A percentile compares a stretch with the other conserved stretches of the same genome.
phyloP scores from a whole-genome alignment of 2,888 invertebrate genomes.

The Oxystoma pomonae region DNA sequence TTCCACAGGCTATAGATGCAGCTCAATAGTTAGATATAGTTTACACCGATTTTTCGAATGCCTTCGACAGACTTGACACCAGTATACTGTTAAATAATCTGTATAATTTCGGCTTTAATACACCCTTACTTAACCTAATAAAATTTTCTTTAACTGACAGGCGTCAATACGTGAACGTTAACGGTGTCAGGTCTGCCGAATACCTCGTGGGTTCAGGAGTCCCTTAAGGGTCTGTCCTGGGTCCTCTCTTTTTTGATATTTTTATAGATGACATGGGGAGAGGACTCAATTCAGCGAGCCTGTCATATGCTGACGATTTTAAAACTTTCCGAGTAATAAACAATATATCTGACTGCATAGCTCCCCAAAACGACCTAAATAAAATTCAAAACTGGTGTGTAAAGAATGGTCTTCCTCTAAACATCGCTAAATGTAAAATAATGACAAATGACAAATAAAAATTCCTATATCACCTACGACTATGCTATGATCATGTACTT shows the following conservation, averaged over 20 bases:
- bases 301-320: background rate
- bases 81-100: constrained; percentile 7
- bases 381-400: background rate
- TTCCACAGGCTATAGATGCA: constrained; percentile 5
- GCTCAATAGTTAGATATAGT: constrained; percentile 9
- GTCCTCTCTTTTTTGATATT: constrained; percentile 1
- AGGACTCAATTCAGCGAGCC: constrained; percentile 9
- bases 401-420: background rate
- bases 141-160: background rate
- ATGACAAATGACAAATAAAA: background rate
- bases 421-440: background rate
- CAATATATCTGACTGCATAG: background rate
- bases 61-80: constrained; percentile 9
- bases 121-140: background rate
- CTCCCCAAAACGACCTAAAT: background rate
- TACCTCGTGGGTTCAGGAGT: background rate
- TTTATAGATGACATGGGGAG: constrained; percentile 2
- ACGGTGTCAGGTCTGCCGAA: background rate
- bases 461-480: background rate
- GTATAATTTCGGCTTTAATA: background rate
- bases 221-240: background rate
- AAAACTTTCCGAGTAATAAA: background rate
- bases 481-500: too few relatives aligned
- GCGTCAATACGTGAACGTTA: constrained; percentile 2
- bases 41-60: constrained; percentile 12